Percentiles rank a stretch among this genome's conserved stretches.
Evolutionary conservation across 2,888 invertebrate species (phyloP).

Genomic region (Noctua pronuba): DNA sequence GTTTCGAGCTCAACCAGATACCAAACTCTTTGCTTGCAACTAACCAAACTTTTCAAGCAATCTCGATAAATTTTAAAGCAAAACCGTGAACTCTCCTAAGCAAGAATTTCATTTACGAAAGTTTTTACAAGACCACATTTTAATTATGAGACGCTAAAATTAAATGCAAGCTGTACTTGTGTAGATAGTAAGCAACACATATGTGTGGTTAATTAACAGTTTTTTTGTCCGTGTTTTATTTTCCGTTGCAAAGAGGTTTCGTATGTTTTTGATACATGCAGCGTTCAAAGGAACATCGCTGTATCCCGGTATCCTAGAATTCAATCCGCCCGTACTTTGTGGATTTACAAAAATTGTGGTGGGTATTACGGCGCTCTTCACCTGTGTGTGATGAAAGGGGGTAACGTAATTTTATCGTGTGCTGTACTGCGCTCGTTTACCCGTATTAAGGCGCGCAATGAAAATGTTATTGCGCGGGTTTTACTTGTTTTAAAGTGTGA

Average conservation of each 20-base stretch:
- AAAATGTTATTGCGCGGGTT: conserved; percentile 28
- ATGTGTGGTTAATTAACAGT: conserved; percentile 69
- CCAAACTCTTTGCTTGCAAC: background rate
- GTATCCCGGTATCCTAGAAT: conserved; percentile 67
- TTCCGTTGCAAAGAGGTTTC: conserved; percentile 68
- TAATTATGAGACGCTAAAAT: conserved; percentile 62
- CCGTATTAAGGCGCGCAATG: conserved; percentile 34
- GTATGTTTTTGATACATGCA: conserved; percentile 70
- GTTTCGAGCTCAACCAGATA: background rate
- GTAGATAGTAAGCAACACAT: conserved; percentile 52
- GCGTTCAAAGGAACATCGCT: conserved; percentile 78
- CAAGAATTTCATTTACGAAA: conserved; percentile 19
- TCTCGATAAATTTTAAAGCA: background rate
- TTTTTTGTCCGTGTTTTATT: conserved; percentile 66
- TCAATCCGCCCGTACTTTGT: conserved; percentile 76
- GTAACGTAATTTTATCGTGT: conserved; percentile 62
- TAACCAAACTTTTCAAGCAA: background rate
- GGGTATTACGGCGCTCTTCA: conserved; percentile 68
- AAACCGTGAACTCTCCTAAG: background rate
- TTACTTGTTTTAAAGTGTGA: conserved; percentile 1
- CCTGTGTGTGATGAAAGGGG: conserved; percentile 68
- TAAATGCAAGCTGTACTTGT: conserved; percentile 18
- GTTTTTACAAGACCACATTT: conserved; percentile 51
- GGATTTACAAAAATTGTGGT: conserved; percentile 81
- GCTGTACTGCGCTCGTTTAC: conserved; percentile 56